Percentiles rank a stretch among this genome's conserved stretches.
Conservation (phyloP, 2,797 vertebrate genomes). For the Helostoma temminkii region DNA sequence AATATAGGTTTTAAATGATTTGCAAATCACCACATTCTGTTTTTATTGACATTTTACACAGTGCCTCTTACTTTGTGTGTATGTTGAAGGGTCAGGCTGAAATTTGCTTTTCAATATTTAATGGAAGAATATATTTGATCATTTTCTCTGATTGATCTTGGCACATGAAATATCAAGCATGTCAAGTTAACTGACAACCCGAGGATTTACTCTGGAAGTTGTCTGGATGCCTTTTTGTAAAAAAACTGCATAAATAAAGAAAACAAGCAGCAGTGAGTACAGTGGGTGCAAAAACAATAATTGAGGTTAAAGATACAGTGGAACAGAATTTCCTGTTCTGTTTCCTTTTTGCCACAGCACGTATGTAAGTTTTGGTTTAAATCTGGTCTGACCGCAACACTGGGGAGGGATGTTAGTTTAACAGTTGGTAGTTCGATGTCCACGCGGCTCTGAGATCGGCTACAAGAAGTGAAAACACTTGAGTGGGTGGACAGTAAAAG, state of each 20-base stretch:
- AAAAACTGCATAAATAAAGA: neutral
- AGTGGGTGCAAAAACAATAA: neutral
- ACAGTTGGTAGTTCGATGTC: neutral
- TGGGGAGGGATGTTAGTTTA: neutral
- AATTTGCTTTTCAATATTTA: too few species aligned
- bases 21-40: too few species aligned
- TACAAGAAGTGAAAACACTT: neutral
- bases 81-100: too few species aligned
- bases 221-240: too few species aligned
- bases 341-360: neutral
- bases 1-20: too few species aligned
- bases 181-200: too few species aligned
- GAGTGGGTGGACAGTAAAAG: constrained; percentile 44
- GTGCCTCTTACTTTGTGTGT: too few species aligned
- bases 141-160: too few species aligned
- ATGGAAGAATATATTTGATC: too few species aligned
- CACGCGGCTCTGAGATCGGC: neutral
- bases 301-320: neutral
- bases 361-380: neutral
- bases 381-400: neutral
- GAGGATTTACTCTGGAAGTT: too few species aligned
- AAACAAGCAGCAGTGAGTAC: neutral
- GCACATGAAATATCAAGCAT: neutral
- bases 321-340: constrained; percentile 1
- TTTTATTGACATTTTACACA: too few species aligned